A percentile compares a stretch with the other conserved stretches of the same genome.
Evolutionary conservation across 2,797 vertebrate species (phyloP).

Genomic region (Smutsia temminckii): DNA sequence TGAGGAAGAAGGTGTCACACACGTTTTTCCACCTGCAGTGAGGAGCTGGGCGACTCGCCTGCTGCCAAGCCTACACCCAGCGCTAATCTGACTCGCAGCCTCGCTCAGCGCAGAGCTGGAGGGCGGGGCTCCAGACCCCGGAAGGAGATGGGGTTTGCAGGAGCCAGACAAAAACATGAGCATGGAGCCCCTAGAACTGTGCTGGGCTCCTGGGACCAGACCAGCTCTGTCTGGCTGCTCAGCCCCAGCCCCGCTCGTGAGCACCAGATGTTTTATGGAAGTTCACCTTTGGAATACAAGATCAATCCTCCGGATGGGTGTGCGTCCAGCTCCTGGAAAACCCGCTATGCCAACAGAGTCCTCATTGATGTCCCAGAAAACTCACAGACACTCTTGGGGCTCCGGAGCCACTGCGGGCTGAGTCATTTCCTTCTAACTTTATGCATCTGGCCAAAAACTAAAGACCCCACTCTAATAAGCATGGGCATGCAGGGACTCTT

Average conservation of each 20-base stretch:
- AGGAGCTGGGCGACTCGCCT: neutral
- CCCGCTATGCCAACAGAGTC: no score
- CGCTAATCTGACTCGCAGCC: neutral
- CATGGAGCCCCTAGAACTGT: neutral
- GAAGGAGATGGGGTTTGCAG: no score
- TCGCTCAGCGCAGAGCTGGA: accelerated
- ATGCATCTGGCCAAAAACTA: neutral
- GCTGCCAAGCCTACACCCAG: accelerated
- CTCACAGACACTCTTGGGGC: no score
- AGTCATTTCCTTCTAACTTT: neutral
- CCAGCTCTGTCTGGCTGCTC: neutral
- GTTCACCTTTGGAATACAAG: no score
- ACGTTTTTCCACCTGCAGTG: neutral
- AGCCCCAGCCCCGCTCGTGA: accelerated
- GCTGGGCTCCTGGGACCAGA: accelerated
- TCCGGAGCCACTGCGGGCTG: neutral
- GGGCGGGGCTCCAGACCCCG: accelerated
- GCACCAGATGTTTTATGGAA: no score
- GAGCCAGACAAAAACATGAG: no score
- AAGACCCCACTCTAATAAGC: accelerated
- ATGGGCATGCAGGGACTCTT: accelerated
- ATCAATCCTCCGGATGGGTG: accelerated
- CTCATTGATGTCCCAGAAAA: neutral
- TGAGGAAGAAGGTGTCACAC: accelerated
- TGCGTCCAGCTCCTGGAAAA: neutral